phyloP scores from a whole-genome alignment of 2,888 invertebrate species.

The Cryptus viduatorius region DNA sequence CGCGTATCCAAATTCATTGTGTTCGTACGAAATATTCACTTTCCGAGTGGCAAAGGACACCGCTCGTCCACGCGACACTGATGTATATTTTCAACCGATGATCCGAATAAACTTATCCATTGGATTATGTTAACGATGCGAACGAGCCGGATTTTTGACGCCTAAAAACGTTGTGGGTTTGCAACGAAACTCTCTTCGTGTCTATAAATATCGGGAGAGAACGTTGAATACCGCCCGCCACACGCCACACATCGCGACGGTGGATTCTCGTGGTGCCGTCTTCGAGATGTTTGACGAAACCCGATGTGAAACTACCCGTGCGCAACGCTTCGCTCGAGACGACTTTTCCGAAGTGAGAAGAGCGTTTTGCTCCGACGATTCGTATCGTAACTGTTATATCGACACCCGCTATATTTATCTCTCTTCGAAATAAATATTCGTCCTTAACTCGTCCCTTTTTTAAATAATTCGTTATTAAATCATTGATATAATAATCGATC shows the following conservation, averaged over 20 bases:
- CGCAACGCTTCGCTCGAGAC: not conserved
- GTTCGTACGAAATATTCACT: not conserved
- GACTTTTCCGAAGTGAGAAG: slow-evolving; percentile 9
- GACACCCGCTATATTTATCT: slow-evolving; percentile 10
- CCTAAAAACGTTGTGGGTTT: slow-evolving; percentile 78
- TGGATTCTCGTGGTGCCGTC: slow-evolving; percentile 72
- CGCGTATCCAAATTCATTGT: not conserved
- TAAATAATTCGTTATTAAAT: not conserved
- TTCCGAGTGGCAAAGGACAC: not conserved
- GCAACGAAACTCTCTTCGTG: slow-evolving; percentile 76
- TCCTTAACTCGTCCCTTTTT: not conserved
- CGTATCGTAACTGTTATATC: slow-evolving; percentile 42
- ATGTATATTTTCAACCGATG: not conserved
- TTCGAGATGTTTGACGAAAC: slow-evolving; percentile 52
- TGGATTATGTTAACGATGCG: slow-evolving; percentile 47
- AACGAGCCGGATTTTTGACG: slow-evolving; percentile 78
- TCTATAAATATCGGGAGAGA: slow-evolving; percentile 80
- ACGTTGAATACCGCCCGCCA: slow-evolving; percentile 79
- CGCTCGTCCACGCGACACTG: slow-evolving; percentile 12
- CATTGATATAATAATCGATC: not conserved
- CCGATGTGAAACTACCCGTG: slow-evolving; percentile 4
- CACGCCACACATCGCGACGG: slow-evolving; percentile 61
- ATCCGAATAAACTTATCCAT: not conserved
- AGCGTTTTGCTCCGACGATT: slow-evolving; percentile 10
- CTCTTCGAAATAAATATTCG: not conserved